Percentiles rank a stretch among this genome's conserved stretches.
Conservation (phyloP, 2,113 vertebrate species). For the Redunca redunca region DNA sequence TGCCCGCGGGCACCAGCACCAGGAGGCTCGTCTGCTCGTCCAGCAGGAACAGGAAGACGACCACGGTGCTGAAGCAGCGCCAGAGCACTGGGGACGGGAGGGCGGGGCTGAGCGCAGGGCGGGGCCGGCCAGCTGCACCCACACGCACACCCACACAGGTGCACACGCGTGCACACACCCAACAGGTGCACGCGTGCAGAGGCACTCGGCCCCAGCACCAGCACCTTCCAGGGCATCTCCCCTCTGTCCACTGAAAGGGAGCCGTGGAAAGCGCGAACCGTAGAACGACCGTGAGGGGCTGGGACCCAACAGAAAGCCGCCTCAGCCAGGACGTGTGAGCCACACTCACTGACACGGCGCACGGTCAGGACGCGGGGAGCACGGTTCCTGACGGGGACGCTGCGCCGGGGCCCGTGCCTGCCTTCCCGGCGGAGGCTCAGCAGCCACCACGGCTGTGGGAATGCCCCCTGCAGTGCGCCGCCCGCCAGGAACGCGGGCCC, state of each 20-base stretch:
- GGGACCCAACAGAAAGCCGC: neutral
- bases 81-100: constrained; percentile 85
- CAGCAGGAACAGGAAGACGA: constrained; percentile 95
- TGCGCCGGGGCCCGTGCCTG: rapidly evolving
- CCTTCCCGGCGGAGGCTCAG: neutral
- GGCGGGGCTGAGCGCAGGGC: rapidly evolving
- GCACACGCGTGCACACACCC: no score
- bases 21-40: constrained; percentile 94
- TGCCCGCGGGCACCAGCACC: constrained; percentile 91
- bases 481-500: rapidly evolving
- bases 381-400: rapidly evolving
- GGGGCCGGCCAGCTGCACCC: rapidly evolving
- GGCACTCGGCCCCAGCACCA: neutral
- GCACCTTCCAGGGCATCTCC: neutral
- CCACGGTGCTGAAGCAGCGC: constrained; percentile 93
- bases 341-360: rapidly evolving
- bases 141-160: neutral
- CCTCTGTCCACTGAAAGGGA: neutral
- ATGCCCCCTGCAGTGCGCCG: neutral
- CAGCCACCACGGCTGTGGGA: neutral
- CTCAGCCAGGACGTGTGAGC: rapidly evolving
- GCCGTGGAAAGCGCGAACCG: no score
- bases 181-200: no score
- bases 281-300: rapidly evolving
- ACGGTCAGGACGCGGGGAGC: rapidly evolving